Evolutionary conservation across 30 jellyfish, hydroid and myxozoan species (phyloP).

Genomic region (Rhopilema esculentum): DNA sequence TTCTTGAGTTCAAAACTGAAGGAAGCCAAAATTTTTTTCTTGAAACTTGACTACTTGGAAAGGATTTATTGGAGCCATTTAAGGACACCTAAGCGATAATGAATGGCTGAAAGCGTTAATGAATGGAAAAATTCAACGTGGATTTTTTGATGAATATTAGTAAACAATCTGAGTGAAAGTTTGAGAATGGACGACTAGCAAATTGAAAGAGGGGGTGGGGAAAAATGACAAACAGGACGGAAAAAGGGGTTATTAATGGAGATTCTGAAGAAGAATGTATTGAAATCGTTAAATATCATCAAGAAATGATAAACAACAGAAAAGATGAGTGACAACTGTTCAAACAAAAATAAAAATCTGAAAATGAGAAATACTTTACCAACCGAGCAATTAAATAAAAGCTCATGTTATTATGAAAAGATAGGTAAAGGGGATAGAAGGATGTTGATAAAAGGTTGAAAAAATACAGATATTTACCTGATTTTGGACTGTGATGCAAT

Average conservation of each 20-base stretch:
- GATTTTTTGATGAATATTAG: no score
- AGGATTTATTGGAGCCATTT: neutral
- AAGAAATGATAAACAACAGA: neutral
- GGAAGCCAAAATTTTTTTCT: neutral
- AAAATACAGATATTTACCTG: constrained; percentile 56
- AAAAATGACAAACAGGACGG: no score
- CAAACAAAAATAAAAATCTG: neutral
- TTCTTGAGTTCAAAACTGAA: neutral
- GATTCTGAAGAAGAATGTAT: no score
- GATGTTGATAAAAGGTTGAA: neutral
- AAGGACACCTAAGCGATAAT: neutral
- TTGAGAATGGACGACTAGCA: no score
- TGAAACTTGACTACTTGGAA: neutral
- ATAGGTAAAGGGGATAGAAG: neutral
- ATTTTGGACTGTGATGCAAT: constrained; percentile 90
- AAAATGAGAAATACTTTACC: neutral
- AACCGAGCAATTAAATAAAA: neutral
- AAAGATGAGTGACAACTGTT: neutral
- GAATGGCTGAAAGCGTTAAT: neutral
- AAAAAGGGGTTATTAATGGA: no score
- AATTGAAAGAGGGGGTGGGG: no score
- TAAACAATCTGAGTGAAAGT: no score
- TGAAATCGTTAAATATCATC: no score
- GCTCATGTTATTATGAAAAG: neutral
- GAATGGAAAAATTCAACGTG: neutral